Base-by-base conservation (phyloP, 1,140 invertebrate species). In the Drosophila jambulina region DNA sequence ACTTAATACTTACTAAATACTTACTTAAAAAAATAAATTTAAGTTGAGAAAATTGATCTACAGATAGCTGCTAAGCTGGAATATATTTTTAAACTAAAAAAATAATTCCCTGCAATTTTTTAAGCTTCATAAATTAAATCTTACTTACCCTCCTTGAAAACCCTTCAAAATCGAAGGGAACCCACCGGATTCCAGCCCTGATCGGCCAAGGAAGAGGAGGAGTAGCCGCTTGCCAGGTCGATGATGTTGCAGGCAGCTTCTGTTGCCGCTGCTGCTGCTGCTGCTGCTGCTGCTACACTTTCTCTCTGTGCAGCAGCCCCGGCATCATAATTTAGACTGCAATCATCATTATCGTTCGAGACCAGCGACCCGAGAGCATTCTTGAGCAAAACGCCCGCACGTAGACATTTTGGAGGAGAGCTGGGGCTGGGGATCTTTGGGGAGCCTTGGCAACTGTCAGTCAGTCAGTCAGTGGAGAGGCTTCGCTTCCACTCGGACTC, bases 241-340 rank as follows among this genome's bases (percentile, higher is more conserved):
- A 80, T 88, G 84, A 88, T 84, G 87, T 74, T 84, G 72, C 78
- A 85, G 87, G 70, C 82, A 90, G 85, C 85, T 90, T 90, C 85
- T 90, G 85, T 90, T 88, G 84, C 80, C 45, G 60, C 61, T 54
- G 34, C 46, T 65, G 57, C 60, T 74, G 68, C 53, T 42, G 65
- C 40, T n/a, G n/a, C n/a, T 46, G 69, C 49, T 53, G 63, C 54
- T 84, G 86, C 82, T 91, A 91, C 82, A 91, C 87, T 91, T 91
- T 91, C 87, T 91, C 87, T 86, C 83, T 87, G 63, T 75, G 64
- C 81, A 84, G 61, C 81, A 74, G 63, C 60, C 71, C 64, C 75
- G 76, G 91, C 86, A 91, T 92, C 91, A 91, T 91, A 92, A 92
- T 92, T 92, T 92, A 88, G 91, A 78, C 83, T 91, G 91, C 91